These are phyloP conservation scores for Hippolais icterina DNA, from an alignment of 2,113 vertebrate species.

Conservation along the genomic window DNA sequence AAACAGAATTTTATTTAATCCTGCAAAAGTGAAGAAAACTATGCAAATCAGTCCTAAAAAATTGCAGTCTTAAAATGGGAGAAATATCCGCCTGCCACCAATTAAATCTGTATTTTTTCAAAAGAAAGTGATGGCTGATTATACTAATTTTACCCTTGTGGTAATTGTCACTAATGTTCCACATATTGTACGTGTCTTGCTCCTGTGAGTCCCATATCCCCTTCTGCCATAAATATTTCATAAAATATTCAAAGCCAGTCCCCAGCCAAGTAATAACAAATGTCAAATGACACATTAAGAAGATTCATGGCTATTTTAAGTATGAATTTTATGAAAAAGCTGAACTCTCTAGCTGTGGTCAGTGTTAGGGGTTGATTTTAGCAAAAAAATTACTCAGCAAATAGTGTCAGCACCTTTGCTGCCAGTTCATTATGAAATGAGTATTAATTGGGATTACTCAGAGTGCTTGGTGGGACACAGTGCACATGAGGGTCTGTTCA, in stretches of 20 bases:
- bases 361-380: constrained; percentile 46
- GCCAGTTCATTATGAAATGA: background rate
- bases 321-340: constrained; percentile 49
- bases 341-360: constrained; percentile 61
- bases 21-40: background rate
- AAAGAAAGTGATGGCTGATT: constrained; percentile 58
- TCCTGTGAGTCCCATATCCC: constrained; percentile 57
- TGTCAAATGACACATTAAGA: constrained; percentile 72
- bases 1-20: constrained; percentile 42
- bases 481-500: background rate
- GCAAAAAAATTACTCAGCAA: constrained; percentile 11
- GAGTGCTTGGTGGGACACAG: background rate
- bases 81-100: constrained; percentile 44
- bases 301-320: constrained; percentile 67
- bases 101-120: constrained; percentile 55
- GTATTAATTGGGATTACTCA: background rate
- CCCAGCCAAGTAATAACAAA: constrained; percentile 70
- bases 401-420: constrained; percentile 39
- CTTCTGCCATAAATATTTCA: constrained; percentile 74
- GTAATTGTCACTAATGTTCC: constrained; percentile 72
- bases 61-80: constrained; percentile 3
- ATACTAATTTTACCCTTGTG: constrained; percentile 65
- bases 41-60: constrained; percentile 41
- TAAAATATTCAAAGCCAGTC: constrained; percentile 71
- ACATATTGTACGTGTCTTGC: constrained; percentile 62